These are phyloP conservation scores for Strix uralensis DNA, from an alignment of 2,113 vertebrate species.

Conservation along the genomic window DNA sequence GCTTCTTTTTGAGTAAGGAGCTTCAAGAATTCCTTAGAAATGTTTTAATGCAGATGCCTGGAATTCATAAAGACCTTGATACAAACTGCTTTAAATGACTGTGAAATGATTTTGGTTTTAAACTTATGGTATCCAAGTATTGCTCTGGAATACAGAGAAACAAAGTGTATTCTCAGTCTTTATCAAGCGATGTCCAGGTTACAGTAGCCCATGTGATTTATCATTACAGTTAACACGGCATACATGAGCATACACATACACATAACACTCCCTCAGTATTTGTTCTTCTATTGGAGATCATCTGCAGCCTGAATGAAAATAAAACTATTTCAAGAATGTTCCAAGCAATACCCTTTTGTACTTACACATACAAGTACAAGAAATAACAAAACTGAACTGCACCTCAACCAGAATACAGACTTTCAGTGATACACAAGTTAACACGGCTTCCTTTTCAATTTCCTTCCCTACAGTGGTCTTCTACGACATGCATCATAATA, in stretches of 20 bases:
- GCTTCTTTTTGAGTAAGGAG: neutral
- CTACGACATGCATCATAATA: slow-evolving; percentile 90
- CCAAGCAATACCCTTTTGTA: slow-evolving; percentile 2
- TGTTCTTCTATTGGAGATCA: neutral
- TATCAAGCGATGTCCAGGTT: neutral
- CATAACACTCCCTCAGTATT: neutral
- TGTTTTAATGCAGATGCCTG: neutral
- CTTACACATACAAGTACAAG: neutral
- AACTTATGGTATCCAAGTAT: neutral
- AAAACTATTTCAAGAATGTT: neutral
- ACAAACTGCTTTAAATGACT: neutral
- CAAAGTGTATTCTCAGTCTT: neutral
- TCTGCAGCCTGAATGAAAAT: neutral
- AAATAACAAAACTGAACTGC: neutral
- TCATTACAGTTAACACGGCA: neutral
- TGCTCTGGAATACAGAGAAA: slow-evolving; percentile 25
- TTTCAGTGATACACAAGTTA: neutral
- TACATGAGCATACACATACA: neutral
- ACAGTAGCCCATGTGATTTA: neutral
- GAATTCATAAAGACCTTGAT: neutral
- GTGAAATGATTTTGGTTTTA: neutral
- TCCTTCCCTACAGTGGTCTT: slow-evolving; percentile 60
- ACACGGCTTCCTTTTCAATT: neutral
- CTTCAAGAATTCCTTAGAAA: neutral
- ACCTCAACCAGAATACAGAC: neutral